These are phyloP conservation scores for Campoletis sonorensis DNA, from an alignment of 1,140 invertebrate genomes.

Conservation along the genomic window DNA sequence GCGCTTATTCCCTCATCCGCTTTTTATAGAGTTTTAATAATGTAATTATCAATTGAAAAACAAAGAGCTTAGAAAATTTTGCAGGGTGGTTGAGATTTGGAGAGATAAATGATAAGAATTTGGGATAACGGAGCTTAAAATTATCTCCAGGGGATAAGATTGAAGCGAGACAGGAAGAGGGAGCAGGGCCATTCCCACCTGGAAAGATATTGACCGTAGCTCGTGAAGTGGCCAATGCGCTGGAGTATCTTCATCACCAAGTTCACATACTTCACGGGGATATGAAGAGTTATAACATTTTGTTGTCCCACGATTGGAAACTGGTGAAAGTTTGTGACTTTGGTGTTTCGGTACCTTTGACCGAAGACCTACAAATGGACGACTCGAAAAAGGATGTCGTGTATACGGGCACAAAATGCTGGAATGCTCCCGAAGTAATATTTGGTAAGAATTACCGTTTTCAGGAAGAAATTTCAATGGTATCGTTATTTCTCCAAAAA, in stretches of 20 bases:
- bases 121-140: too few relatives aligned
- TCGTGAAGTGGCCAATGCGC: slow-evolving; percentile 82
- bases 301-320: slow-evolving; percentile 85
- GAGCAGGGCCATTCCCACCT: slow-evolving; percentile 79
- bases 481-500: neutral
- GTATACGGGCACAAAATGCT: slow-evolving; percentile 82
- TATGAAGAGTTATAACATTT: slow-evolving; percentile 89
- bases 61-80: too few relatives aligned
- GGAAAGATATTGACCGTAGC: slow-evolving; percentile 82
- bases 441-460: slow-evolving; percentile 56
- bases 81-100: too few relatives aligned
- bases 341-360: slow-evolving; percentile 86
- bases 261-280: slow-evolving; percentile 88
- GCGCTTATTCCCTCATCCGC: too few relatives aligned
- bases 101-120: too few relatives aligned
- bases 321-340: slow-evolving; percentile 91
- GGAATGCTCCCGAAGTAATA: slow-evolving; percentile 87
- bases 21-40: too few relatives aligned
- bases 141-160: slow-evolving; percentile 79
- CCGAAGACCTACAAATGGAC: slow-evolving; percentile 80
- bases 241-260: slow-evolving; percentile 88
- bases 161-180: slow-evolving; percentile 81
- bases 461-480: too few relatives aligned
- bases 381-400: slow-evolving; percentile 78
- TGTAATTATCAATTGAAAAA: too few relatives aligned